Evolutionary conservation across 2,888 invertebrate species (phyloP), one percentile per base, ranked within the genome.

Genomic region (Euproctis similis): DNA sequence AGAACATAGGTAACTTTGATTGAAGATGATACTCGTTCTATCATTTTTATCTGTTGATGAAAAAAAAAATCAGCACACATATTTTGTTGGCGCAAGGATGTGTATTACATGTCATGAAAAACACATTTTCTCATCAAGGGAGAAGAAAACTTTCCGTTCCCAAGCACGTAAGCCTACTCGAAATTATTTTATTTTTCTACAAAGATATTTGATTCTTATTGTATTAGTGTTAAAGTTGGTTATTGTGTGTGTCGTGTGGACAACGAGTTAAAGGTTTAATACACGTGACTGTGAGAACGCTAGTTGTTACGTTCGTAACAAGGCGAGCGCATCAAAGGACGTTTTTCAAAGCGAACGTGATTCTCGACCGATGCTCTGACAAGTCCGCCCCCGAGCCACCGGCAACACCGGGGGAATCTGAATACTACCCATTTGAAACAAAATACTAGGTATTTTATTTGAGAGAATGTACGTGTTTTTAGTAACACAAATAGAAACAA

Each of bases 331-430:
- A 62, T 74, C 72, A 76, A 76, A 76, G 71, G 65, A 63, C 60
- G 58, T 64, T 67, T 72, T 69, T 69, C 69, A 72, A 69, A 71
- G 71, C 53, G 73, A 65, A 73, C 75, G 73, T 77, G 76, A 74
- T 72, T 69, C 67, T 62, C 60, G 62, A 59, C 67, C 67, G 62
- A 67, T 70, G 68, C 61, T 61, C 57, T 71, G 67, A 73, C 70
- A 66, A 73, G 66, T 61, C 54, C 52, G 54, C 60, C 54, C 38
- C 43, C 49, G n/a, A 4, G 14, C 14, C 14, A 4, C 14, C 64
- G 60, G 53, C 45, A 47, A 48, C 46, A 50, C 36, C 46, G 48
- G 53, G 54, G 48, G 51, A 54, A 56, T 54, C 55, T 45, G 51
- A n/a, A n/a, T n/a, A n/a, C n/a, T n/a, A n/a, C n/a, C n/a, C n/a